Evolutionary conservation across 1,140 invertebrate species (phyloP).

Genomic region (Bilobella aurantiaca): DNA sequence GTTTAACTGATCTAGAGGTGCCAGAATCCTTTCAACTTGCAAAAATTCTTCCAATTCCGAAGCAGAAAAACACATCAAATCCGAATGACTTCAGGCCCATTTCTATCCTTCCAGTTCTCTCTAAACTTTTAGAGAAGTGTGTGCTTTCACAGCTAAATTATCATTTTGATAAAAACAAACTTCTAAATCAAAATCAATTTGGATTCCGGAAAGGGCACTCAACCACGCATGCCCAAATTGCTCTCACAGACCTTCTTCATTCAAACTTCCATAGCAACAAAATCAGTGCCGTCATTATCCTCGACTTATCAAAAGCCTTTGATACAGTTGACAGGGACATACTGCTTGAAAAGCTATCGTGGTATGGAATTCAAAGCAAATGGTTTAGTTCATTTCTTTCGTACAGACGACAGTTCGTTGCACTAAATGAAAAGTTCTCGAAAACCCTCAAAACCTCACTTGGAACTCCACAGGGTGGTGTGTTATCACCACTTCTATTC

Average conservation of each 20-base stretch:
- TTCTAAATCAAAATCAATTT: constrained; percentile 36
- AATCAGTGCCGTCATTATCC: constrained; percentile 35
- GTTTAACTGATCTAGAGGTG: background rate
- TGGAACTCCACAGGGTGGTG: background rate
- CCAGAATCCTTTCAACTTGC: constrained; percentile 6
- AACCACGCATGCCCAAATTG: constrained; percentile 38
- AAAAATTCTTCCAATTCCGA: constrained; percentile 11
- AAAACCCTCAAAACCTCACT: background rate
- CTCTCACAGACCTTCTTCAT: constrained; percentile 38
- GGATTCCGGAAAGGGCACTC: constrained; percentile 38
- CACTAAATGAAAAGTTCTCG: background rate
- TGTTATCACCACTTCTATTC: background rate
- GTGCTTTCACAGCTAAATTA: constrained; percentile 4
- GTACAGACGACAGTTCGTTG: background rate
- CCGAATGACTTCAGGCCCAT: constrained; percentile 12
- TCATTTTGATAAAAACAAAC: constrained; percentile 4
- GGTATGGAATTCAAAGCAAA: constrained; percentile 1
- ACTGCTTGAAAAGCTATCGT: constrained; percentile 37
- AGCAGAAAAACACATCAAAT: background rate
- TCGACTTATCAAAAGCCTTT: constrained; percentile 42
- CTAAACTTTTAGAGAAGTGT: constrained; percentile 14
- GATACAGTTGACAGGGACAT: constrained; percentile 40
- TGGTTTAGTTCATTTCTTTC: background rate
- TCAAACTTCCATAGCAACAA: constrained; percentile 37
- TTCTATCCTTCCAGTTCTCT: background rate